Evolutionary conservation across 1,140 invertebrate genomes (phyloP).

Genomic region (Parapsyche elsis): DNA sequence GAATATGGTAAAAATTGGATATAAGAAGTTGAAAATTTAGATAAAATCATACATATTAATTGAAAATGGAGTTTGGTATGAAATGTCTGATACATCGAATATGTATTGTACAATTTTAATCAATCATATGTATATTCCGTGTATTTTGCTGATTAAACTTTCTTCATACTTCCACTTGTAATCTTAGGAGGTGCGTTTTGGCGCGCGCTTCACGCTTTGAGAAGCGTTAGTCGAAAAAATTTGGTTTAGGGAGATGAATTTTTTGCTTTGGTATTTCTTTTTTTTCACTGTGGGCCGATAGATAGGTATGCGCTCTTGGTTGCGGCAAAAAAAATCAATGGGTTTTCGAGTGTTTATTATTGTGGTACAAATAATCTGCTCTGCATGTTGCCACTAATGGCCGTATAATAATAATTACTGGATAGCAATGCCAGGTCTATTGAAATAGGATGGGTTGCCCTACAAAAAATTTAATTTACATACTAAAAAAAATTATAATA

Average conservation of each 20-base stretch:
- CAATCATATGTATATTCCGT: too few species aligned
- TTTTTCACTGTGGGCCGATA: conserved; percentile 23
- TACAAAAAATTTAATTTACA: too few species aligned
- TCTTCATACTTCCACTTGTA: background rate
- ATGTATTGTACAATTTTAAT: too few species aligned
- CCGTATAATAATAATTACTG: conserved; percentile 5
- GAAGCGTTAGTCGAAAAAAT: conserved; percentile 3
- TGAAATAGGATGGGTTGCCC: too few species aligned
- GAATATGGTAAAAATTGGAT: too few species aligned
- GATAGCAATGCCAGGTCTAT: background rate
- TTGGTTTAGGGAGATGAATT: conserved; percentile 33
- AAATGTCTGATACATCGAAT: too few species aligned
- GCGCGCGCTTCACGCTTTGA: background rate
- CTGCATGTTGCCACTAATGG: background rate
- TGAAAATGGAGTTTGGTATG: too few species aligned
- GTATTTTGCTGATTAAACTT: too few species aligned
- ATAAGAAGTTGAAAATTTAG: too few species aligned
- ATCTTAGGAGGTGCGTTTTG: too few species aligned
- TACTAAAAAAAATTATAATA: too few species aligned
- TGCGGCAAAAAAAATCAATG: conserved; percentile 29
- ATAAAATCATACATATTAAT: too few species aligned
- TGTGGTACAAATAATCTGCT: conserved; percentile 30
- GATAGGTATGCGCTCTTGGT: conserved; percentile 28
- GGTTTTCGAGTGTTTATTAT: conserved; percentile 28
- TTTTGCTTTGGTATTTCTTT: conserved; percentile 28